Conservation (phyloP, 2,888 invertebrate genomes). For the Clitarchus hookeri region DNA sequence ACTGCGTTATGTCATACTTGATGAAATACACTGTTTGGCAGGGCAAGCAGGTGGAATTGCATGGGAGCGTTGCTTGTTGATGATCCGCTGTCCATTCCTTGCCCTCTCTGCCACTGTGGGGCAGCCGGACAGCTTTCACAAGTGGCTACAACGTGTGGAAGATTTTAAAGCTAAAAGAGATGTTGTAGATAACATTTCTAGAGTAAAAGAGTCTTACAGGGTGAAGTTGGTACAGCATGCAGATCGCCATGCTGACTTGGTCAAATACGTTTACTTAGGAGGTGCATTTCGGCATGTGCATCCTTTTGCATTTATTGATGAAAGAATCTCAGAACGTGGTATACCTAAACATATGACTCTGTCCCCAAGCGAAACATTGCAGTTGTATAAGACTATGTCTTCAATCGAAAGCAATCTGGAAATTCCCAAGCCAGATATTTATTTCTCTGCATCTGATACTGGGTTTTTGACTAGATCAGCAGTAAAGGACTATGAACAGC, state of each 20-base stretch:
- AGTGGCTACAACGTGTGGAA: constrained; percentile 44
- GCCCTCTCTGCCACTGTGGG: constrained; percentile 46
- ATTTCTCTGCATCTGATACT: constrained; percentile 30
- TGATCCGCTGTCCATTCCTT: constrained; percentile 46
- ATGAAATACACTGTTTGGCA: constrained; percentile 46
- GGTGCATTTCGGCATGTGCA: constrained; percentile 42
- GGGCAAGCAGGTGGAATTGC: constrained; percentile 42
- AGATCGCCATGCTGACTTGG: constrained; percentile 45
- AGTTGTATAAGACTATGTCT: constrained; percentile 42
- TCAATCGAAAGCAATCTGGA: constrained; percentile 23
- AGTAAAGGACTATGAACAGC: constrained; percentile 41
- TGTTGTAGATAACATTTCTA: constrained; percentile 32
- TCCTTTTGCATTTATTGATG: constrained; percentile 43
- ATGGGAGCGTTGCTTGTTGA: constrained; percentile 44
- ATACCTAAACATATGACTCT: constrained; percentile 43
- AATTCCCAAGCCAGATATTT: background rate
- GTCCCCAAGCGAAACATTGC: constrained; percentile 43
- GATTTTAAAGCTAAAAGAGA: constrained; percentile 42
- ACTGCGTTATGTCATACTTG: constrained; percentile 45
- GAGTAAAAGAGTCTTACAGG: constrained; percentile 37
- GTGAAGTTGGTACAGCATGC: constrained; percentile 42
- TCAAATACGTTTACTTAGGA: constrained; percentile 41
- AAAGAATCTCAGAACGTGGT: constrained; percentile 37
- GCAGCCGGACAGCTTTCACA: constrained; percentile 40
- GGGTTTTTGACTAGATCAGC: constrained; percentile 43